These are phyloP conservation scores for Centropyge bicolor DNA, from an alignment of 2,797 vertebrate species.

Conservation along the genomic window DNA sequence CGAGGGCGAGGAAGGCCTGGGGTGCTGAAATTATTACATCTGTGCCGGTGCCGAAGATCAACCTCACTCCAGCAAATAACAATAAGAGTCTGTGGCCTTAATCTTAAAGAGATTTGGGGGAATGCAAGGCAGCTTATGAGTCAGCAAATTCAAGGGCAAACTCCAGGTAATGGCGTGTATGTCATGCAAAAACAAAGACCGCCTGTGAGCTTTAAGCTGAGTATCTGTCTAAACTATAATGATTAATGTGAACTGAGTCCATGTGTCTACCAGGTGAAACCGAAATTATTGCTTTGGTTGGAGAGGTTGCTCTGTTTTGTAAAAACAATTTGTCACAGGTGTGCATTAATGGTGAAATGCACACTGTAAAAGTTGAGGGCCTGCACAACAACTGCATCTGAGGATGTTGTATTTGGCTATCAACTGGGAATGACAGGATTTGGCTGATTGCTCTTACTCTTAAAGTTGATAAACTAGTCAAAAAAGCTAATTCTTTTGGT, in stretches of 20 bases:
- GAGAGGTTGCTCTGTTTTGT: background rate
- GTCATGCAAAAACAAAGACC: conserved; percentile 21
- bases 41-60: conserved; percentile 26
- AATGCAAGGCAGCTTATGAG: conserved; percentile 54
- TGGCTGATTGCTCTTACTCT: background rate
- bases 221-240: conserved; percentile 16
- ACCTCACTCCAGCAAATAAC: conserved; percentile 26
- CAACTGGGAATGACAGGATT: background rate
- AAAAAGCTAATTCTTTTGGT: background rate
- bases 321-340: background rate
- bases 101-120: conserved; percentile 53
- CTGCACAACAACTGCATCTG: background rate
- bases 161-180: conserved; percentile 2
- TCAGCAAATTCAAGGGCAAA: conserved; percentile 42
- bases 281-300: conserved; percentile 11
- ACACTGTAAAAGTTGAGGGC: background rate
- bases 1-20: background rate
- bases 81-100: conserved; percentile 23
- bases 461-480: too few species aligned
- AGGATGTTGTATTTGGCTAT: background rate
- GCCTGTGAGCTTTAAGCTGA: conserved; percentile 18
- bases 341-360: background rate
- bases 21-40: background rate
- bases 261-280: background rate
- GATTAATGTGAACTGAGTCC: conserved; percentile 24